These are phyloP conservation scores for Diorhabda carinulata DNA, from an alignment of 1,140 invertebrate genomes.

Conservation along the genomic window DNA sequence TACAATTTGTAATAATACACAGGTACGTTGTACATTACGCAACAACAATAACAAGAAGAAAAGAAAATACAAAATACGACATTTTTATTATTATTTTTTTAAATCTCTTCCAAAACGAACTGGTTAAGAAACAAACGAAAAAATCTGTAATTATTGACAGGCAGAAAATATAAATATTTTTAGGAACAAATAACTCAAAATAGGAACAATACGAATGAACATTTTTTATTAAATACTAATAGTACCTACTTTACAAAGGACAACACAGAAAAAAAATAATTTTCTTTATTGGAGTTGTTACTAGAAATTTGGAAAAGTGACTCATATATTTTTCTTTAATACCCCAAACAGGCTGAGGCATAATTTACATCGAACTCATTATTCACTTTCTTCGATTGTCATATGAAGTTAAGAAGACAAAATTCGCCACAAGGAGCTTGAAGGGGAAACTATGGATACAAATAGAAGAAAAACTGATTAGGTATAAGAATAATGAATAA, in stretches of 20 bases:
- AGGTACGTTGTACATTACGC: slow-evolving; percentile 14
- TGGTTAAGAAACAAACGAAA: not conserved
- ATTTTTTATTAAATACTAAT: not conserved
- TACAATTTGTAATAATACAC: slow-evolving; percentile 14
- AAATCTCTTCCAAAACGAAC: not conserved
- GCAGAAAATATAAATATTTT: not conserved
- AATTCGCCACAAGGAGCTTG: no score
- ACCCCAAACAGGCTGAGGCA: no score
- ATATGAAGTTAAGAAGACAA: no score
- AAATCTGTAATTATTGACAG: not conserved
- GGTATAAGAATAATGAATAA: no score
- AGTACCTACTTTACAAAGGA: not conserved
- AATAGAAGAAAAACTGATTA: no score
- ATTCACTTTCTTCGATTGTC: no score
- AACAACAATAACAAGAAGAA: not conserved
- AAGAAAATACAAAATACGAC: not conserved
- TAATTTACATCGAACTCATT: no score
- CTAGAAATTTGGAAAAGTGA: not conserved
- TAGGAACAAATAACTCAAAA: not conserved
- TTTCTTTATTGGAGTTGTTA: not conserved
- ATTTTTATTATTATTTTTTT: slow-evolving; percentile 1
- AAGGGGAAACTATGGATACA: no score
- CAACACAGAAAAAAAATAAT: not conserved
- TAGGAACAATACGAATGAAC: not conserved
- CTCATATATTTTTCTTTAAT: no score